A percentile compares a stretch with the other conserved stretches of the same genome.
Conservation (phyloP, 2,113 vertebrate species). For the Scolopax mira region DNA sequence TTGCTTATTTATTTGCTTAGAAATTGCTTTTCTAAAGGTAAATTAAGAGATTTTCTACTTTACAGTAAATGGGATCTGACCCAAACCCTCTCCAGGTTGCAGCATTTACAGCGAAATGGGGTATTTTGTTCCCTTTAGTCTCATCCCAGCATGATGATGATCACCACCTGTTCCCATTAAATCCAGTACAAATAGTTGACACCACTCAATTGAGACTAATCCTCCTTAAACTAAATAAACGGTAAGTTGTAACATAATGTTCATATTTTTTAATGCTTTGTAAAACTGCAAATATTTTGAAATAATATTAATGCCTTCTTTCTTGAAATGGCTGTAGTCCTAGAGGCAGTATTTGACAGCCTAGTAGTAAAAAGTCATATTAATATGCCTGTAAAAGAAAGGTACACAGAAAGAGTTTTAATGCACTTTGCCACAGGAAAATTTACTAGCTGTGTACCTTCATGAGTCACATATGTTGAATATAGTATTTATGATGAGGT, state of each 20-base stretch:
- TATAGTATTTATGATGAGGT: slow-evolving; percentile 59
- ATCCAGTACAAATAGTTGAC: neutral
- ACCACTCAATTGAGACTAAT: neutral
- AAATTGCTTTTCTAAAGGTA: neutral
- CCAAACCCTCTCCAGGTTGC: neutral
- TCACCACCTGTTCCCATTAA: neutral
- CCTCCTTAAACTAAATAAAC: neutral
- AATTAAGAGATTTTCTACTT: neutral
- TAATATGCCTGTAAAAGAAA: slow-evolving; percentile 28
- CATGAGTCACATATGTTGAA: slow-evolving; percentile 60
- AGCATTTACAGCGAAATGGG: neutral
- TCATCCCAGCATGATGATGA: neutral
- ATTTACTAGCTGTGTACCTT: slow-evolving; percentile 62
- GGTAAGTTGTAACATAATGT: neutral
- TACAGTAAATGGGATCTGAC: neutral
- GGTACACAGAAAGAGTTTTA: slow-evolving; percentile 33
- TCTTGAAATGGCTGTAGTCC: slow-evolving; percentile 7
- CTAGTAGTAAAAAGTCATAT: slow-evolving; percentile 8
- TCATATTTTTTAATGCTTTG: neutral
- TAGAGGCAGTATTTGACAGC: slow-evolving; percentile 14
- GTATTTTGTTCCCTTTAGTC: neutral
- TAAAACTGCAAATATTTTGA: slow-evolving; percentile 4
- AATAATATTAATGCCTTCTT: slow-evolving; percentile 2
- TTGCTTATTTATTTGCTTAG: neutral
- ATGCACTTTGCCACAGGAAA: slow-evolving; percentile 52